These are phyloP conservation scores for Uropetala carovei DNA, from an alignment of 2,888 invertebrate genomes.

Conservation along the genomic window DNA sequence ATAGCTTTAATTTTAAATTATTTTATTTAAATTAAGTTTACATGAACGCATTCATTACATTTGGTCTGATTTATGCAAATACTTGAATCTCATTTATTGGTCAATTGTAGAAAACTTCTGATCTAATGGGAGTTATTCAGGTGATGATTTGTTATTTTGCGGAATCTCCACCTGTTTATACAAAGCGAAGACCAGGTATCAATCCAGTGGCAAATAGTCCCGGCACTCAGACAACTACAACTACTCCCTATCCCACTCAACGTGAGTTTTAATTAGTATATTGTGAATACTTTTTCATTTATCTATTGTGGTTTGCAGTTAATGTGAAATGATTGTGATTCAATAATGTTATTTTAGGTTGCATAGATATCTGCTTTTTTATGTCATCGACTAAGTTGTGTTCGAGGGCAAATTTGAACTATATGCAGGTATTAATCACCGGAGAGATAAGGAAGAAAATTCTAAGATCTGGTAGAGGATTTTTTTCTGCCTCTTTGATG, in stretches of 20 bases:
- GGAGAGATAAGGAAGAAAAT: too few relatives aligned
- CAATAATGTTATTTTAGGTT: too few relatives aligned
- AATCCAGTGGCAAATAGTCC: constrained; percentile 68
- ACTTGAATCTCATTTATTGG: constrained; percentile 65
- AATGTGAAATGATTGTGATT: too few relatives aligned
- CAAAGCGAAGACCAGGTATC: constrained; percentile 80
- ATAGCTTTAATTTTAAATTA: too few relatives aligned
- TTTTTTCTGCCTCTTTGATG: too few relatives aligned
- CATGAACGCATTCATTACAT: not conserved
- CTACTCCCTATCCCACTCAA: constrained; percentile 78
- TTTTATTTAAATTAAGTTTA: too few relatives aligned
- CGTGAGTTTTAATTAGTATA: constrained; percentile 73
- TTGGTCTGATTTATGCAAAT: not conserved
- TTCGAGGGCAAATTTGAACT: too few relatives aligned
- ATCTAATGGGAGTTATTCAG: constrained; percentile 91
- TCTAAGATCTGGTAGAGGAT: too few relatives aligned
- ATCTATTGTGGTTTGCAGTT: too few relatives aligned
- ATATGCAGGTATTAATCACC: too few relatives aligned
- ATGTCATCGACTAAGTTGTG: too few relatives aligned
- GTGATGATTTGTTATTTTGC: constrained; percentile 95
- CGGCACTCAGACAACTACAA: constrained; percentile 71
- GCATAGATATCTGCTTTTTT: too few relatives aligned
- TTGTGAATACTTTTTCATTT: not conserved
- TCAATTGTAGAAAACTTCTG: constrained; percentile 83
- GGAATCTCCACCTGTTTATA: constrained; percentile 95